Percentiles rank a stretch among this genome's conserved stretches.
Evolutionary conservation across 2,113 vertebrate genomes (phyloP).

Genomic region (Megalops atlanticus): DNA sequence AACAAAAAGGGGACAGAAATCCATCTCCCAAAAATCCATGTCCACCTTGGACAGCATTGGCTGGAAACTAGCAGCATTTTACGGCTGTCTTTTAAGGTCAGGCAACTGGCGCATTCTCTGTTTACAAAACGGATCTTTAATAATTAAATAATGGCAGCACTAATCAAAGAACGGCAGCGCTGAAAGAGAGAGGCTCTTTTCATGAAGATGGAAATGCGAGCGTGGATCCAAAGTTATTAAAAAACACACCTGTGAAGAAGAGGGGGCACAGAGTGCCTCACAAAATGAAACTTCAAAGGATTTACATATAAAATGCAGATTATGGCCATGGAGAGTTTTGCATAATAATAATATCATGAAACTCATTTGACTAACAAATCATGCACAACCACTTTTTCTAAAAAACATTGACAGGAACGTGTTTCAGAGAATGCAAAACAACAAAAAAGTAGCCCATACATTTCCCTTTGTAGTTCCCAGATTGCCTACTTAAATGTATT

Average conservation of each 20-base stretch:
- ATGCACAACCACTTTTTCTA: conserved; percentile 10
- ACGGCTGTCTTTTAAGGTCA: conserved; percentile 2
- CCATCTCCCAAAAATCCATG: too few relatives aligned
- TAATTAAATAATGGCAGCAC: background rate
- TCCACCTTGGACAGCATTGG: too few relatives aligned
- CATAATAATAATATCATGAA: conserved; percentile 28
- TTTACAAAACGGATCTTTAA: background rate
- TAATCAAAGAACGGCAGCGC: background rate
- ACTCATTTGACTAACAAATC: conserved; percentile 40
- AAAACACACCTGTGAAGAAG: conserved; percentile 36
- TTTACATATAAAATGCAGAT: conserved; percentile 38
- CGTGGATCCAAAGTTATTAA: conserved; percentile 24
- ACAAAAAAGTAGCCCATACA: conserved; percentile 5
- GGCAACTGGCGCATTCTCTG: background rate
- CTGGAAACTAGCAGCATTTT: background rate
- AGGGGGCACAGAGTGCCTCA: conserved; percentile 21
- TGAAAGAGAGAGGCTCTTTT: conserved; percentile 9
- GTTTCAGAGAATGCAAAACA: background rate
- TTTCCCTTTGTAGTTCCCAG: conserved; percentile 14
- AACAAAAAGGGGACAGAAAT: too few relatives aligned
- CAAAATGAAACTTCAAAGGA: conserved; percentile 34
- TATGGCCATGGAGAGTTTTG: conserved; percentile 32
- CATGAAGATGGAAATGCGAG: conserved; percentile 8
- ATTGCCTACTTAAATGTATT: background rate
- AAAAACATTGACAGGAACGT: background rate